These are phyloP conservation scores for Vicugna pacos DNA, from an alignment of 2,113 vertebrate genomes.

Conservation along the genomic window DNA sequence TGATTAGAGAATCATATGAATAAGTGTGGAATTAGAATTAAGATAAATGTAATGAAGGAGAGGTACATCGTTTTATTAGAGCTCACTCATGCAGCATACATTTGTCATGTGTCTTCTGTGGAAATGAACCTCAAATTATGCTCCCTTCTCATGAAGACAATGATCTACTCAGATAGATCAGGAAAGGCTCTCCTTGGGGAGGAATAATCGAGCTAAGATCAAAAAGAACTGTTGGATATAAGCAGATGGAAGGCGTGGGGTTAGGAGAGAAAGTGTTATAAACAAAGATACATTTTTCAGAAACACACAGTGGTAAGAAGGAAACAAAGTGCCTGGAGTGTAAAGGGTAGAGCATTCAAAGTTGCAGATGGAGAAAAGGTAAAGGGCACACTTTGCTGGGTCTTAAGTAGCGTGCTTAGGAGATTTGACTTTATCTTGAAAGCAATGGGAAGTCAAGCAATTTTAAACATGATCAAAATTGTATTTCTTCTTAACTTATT, in stretches of 20 bases:
- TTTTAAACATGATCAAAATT: background rate
- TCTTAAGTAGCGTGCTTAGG: background rate
- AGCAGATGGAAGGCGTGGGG: background rate
- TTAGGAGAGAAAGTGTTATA: background rate
- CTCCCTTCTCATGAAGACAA: background rate
- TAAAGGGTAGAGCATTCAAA: background rate
- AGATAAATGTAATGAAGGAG: background rate
- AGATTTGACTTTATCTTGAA: background rate
- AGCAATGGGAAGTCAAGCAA: background rate
- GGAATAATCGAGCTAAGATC: background rate
- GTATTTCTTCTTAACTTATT: background rate
- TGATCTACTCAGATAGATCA: background rate
- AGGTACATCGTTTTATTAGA: background rate
- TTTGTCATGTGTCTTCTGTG: background rate
- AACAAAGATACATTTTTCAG: background rate
- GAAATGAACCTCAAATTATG: background rate
- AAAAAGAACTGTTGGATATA: background rate
- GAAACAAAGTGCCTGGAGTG: background rate
- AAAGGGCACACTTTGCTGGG: accelerated
- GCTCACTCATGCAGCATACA: background rate
- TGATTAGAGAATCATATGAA: background rate
- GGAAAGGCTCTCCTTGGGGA: background rate
- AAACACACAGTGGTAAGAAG: background rate
- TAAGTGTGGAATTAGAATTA: background rate
- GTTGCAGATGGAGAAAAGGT: background rate